A percentile compares a stretch with the other conserved stretches of the same genome.
Conservation (phyloP, 2,888 invertebrate genomes). For the Oxystoma pomonae region DNA sequence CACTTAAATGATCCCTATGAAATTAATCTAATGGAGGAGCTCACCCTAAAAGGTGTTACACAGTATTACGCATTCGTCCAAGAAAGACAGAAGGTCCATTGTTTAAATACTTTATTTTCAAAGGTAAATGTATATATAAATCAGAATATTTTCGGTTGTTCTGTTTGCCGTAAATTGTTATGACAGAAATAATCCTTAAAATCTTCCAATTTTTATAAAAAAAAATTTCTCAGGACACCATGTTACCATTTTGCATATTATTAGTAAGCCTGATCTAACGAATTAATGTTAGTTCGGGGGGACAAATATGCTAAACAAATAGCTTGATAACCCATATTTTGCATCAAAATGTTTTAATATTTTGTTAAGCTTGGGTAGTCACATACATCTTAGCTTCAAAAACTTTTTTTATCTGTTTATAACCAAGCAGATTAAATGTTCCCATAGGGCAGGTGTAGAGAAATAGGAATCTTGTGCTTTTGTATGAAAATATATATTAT, state of each 20-base stretch:
- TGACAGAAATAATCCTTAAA: too few relatives aligned
- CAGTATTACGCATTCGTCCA: constrained; percentile 99
- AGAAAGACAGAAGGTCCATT: constrained; percentile 99
- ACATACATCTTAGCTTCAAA: too few relatives aligned
- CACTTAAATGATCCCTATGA: constrained; percentile 97
- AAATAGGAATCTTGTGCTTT: too few relatives aligned
- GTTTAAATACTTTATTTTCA: constrained; percentile 98
- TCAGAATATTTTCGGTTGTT: too few relatives aligned
- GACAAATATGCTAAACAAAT: constrained; percentile 38
- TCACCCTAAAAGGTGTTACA: constrained; percentile 98
- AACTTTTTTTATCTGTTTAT: too few relatives aligned
- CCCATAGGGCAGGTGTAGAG: too few relatives aligned
- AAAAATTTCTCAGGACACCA: too few relatives aligned
- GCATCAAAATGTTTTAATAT: too few relatives aligned
- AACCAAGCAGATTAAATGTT: too few relatives aligned
- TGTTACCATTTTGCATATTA: constrained; percentile 24
- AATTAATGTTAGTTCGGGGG: constrained; percentile 30
- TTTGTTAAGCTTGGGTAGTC: neutral
- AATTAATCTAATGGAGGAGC: constrained; percentile 99
- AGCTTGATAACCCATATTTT: constrained; percentile 29
- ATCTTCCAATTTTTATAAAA: too few relatives aligned
- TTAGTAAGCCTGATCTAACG: constrained; percentile 32
- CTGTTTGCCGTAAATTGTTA: too few relatives aligned
- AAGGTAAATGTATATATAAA: constrained; percentile 62
- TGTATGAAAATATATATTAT: too few relatives aligned